Percentiles rank a stretch among this genome's conserved stretches.
phyloP scores from a whole-genome alignment of 1,140 invertebrate species.

The Ips typographus region DNA sequence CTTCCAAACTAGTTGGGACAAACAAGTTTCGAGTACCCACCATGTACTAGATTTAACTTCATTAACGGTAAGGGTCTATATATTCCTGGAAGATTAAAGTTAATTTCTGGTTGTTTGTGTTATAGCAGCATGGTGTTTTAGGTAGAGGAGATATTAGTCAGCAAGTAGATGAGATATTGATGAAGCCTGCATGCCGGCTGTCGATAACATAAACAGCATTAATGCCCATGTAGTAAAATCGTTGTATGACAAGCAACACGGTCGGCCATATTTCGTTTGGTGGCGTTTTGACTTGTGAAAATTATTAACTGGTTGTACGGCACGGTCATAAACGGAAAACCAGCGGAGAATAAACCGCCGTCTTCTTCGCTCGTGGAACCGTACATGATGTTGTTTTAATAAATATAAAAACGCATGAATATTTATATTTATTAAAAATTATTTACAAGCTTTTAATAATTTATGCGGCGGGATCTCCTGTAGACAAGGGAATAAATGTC shows the following conservation, averaged over 20 bases:
- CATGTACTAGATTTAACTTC: no score
- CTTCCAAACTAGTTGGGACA: no score
- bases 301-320: conserved; percentile 30
- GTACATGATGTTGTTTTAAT: conserved; percentile 14
- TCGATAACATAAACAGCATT: conserved; percentile 31
- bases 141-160: no score
- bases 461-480: conserved; percentile 18
- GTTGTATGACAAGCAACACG: conserved; percentile 33
- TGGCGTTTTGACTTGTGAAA: conserved; percentile 25
- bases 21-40: no score
- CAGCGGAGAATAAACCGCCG: conserved; percentile 17
- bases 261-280: conserved; percentile 23
- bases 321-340: conserved; percentile 22
- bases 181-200: conserved; percentile 3
- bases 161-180: not conserved
- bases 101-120: no score
- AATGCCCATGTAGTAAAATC: conserved; percentile 33
- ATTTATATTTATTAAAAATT: conserved; percentile 29
- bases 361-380: conserved; percentile 1
- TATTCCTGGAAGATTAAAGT: no score
- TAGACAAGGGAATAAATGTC: conserved; percentile 23
- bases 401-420: conserved; percentile 20
- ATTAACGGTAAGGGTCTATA: no score
- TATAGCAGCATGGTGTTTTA: no score
- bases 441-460: conserved; percentile 26